A percentile compares a stretch with the other conserved stretches of the same genome.
phyloP scores from a whole-genome alignment of 2,113 vertebrate genomes.

The Tangachromis dhanisi region DNA sequence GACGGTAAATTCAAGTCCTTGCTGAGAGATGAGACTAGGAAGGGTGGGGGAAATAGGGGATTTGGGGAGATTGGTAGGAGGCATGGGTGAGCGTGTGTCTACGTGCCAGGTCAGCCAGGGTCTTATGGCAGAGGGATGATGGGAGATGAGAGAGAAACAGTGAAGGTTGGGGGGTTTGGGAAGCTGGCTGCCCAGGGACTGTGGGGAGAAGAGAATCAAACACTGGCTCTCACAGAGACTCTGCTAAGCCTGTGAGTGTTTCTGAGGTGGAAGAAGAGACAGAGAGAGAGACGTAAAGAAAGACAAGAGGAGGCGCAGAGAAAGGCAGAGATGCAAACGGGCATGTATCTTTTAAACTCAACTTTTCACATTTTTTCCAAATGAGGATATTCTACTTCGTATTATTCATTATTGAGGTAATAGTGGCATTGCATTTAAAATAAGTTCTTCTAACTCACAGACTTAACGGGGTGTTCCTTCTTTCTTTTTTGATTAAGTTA shows the following conservation, averaged over 20 bases:
- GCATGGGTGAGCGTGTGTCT: slow-evolving; percentile 31
- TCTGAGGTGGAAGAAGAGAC: not conserved
- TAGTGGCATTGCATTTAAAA: not conserved
- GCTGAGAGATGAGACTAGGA: slow-evolving; percentile 22
- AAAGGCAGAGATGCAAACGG: not conserved
- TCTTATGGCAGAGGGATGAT: slow-evolving; percentile 58
- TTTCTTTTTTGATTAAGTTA: not conserved
- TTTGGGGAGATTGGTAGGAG: slow-evolving; percentile 14
- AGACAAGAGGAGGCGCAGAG: not conserved
- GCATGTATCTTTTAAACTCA: not conserved
- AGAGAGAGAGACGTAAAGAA: not conserved
- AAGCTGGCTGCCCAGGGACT: slow-evolving; percentile 30
- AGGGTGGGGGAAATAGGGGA: not conserved
- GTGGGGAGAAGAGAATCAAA: slow-evolving; percentile 21
- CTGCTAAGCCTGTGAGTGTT: slow-evolving; percentile 7
- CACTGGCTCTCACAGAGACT: slow-evolving; percentile 33
- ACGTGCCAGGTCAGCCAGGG: slow-evolving; percentile 56
- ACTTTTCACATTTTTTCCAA: not conserved
- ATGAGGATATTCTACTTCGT: not conserved
- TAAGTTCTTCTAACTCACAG: accelerated
- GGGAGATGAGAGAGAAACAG: slow-evolving; percentile 27
- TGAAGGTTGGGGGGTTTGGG: not conserved
- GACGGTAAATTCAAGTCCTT: slow-evolving; percentile 43
- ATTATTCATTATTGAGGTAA: not conserved
- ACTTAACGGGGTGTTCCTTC: not conserved